Conservation (phyloP, 2,888 invertebrate species). For the Autographa pulchrina region DNA sequence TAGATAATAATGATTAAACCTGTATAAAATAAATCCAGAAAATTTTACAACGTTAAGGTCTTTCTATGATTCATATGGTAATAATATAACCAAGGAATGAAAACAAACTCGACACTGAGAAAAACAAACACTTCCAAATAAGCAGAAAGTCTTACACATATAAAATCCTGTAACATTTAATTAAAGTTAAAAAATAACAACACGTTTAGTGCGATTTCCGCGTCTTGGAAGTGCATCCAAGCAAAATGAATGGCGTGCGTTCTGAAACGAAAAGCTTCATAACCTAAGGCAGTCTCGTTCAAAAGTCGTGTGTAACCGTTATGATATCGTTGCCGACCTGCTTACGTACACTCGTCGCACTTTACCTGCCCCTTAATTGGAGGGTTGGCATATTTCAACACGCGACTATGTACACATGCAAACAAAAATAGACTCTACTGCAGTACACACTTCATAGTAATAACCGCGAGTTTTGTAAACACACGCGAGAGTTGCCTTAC, state of each 20-base stretch:
- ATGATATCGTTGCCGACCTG: conserved; percentile 81
- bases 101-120: background rate
- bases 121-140: background rate
- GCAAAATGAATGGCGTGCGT: conserved; percentile 59
- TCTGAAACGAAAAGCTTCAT: conserved; percentile 73
- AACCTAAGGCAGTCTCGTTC: conserved; percentile 76
- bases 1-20: too few relatives aligned
- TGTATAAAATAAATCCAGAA: too few relatives aligned
- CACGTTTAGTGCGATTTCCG: conserved; percentile 17
- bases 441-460: conserved; percentile 66
- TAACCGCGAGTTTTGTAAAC: conserved; percentile 69
- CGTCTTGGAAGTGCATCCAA: conserved; percentile 38
- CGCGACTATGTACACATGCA: conserved; percentile 75
- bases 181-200: conserved; percentile 2
- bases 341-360: conserved; percentile 84
- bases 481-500: conserved; percentile 73
- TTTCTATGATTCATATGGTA: too few relatives aligned
- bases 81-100: too few relatives aligned
- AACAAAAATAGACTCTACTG: conserved; percentile 76
- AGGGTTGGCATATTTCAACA: conserved; percentile 79
- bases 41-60: too few relatives aligned
- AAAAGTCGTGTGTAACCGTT: conserved; percentile 83
- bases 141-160: background rate
- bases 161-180: background rate
- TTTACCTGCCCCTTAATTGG: conserved; percentile 85